Percentiles rank a stretch among this genome's conserved stretches.
Evolutionary conservation across 2,797 vertebrate genomes (phyloP).

Genomic region (Lithobates pipiens): DNA sequence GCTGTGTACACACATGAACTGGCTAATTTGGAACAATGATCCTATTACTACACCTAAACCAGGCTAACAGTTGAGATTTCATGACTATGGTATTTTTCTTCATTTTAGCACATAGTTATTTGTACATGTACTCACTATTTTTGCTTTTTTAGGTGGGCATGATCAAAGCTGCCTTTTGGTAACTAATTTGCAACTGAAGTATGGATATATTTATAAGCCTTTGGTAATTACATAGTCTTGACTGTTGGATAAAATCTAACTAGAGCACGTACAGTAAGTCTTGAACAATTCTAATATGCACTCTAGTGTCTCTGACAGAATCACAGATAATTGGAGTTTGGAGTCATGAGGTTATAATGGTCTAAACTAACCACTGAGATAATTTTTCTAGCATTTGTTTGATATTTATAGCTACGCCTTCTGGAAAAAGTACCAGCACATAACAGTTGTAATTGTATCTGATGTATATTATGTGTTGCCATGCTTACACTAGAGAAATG

Average conservation of each 20-base stretch:
- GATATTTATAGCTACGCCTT: conserved; percentile 56
- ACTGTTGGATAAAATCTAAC: conserved; percentile 37
- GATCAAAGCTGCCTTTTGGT: background rate
- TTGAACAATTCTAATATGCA: conserved; percentile 50
- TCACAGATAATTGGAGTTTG: conserved; percentile 58
- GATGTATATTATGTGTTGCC: conserved; percentile 19
- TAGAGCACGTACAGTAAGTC: conserved; percentile 32
- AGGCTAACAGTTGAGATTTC: background rate
- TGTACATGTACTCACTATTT: background rate
- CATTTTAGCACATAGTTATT: background rate
- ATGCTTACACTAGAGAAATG: background rate
- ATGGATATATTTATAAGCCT: background rate
- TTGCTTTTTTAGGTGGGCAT: background rate
- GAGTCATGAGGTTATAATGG: conserved; percentile 58
- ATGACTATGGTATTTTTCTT: background rate
- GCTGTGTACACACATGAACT: background rate
- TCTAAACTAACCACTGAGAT: conserved; percentile 54
- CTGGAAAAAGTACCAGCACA: conserved; percentile 8
- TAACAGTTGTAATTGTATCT: background rate
- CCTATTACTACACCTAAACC: background rate
- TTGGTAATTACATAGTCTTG: conserved; percentile 43
- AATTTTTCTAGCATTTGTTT: conserved; percentile 54
- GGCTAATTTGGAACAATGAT: background rate
- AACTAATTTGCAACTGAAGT: conserved; percentile 18
- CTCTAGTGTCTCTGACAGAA: conserved; percentile 49